Conservation (phyloP, 1,140 invertebrate species). For the Halictus rubicundus region DNA sequence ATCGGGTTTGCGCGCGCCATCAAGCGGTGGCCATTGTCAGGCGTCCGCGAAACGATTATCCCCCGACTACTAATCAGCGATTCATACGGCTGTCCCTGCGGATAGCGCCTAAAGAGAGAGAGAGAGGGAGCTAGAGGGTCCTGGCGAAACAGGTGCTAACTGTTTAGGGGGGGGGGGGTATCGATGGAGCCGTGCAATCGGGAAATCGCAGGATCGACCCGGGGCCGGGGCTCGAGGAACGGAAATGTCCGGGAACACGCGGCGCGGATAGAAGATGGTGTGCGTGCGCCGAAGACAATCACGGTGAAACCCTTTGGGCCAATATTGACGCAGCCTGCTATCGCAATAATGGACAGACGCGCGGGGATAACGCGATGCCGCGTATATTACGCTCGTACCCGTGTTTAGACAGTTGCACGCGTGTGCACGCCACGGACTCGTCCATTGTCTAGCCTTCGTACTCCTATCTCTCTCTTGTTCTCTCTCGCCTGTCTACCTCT, state of each 20-base stretch:
- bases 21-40: background rate
- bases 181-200: background rate
- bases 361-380: conserved; percentile 65
- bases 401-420: conserved; percentile 60
- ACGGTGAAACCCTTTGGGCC: conserved; percentile 68
- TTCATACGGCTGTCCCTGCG: background rate
- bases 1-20: background rate
- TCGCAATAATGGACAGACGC: conserved; percentile 69
- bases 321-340: conserved; percentile 70
- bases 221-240: background rate
- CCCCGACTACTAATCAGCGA: conserved; percentile 23
- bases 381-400: conserved; percentile 58
- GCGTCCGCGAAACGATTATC: conserved; percentile 22
- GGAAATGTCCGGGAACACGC: background rate
- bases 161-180: background rate
- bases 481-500: no score
- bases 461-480: no score
- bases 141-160: conserved; percentile 24
- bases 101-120: no score
- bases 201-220: background rate
- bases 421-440: conserved; percentile 32
- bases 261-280: background rate
- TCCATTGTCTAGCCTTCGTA: background rate
- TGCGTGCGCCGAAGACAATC: conserved; percentile 61
- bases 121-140: background rate